phyloP scores from a whole-genome alignment of 2,113 vertebrate species.

The Dolichotis patagonum region DNA sequence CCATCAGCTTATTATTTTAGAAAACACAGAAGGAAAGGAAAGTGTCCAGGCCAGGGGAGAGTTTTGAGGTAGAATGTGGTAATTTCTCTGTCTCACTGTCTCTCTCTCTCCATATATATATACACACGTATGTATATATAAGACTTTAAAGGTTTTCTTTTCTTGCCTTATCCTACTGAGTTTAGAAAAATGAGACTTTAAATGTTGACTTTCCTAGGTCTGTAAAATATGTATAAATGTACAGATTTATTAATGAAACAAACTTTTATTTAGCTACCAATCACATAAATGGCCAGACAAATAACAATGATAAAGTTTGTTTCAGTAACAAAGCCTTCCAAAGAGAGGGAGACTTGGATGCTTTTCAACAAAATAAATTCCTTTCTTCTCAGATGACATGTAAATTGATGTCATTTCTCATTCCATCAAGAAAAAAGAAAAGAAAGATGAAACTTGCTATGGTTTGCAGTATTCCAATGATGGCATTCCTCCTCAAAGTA shows the following conservation, averaged over 20 bases:
- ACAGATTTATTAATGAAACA: constrained; percentile 66
- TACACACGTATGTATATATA: not conserved
- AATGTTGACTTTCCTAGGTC: constrained; percentile 74
- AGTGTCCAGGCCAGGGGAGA: not conserved
- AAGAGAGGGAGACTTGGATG: constrained; percentile 77
- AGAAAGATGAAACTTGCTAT: constrained; percentile 77
- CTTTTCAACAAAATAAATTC: constrained; percentile 84
- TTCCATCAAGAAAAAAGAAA: constrained; percentile 76
- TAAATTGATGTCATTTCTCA: constrained; percentile 88
- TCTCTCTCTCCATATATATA: too few relatives aligned
- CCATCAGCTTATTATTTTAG: not conserved
- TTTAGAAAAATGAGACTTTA: constrained; percentile 39
- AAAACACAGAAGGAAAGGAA: constrained; percentile 1
- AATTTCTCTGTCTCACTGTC: not conserved
- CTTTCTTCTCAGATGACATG: constrained; percentile 84
- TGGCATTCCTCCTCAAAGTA: constrained; percentile 84
- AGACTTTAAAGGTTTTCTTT: not conserved
- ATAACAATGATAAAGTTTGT: constrained; percentile 86
- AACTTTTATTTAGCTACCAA: constrained; percentile 64
- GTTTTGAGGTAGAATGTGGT: not conserved
- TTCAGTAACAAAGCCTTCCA: constrained; percentile 80
- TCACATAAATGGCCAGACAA: constrained; percentile 80
- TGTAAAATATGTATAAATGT: constrained; percentile 75
- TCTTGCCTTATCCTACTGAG: constrained; percentile 25
- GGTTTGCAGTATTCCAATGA: constrained; percentile 84